Base-by-base conservation (phyloP, 2,797 vertebrate genomes). In the Lutjanus argentimaculatus region DNA sequence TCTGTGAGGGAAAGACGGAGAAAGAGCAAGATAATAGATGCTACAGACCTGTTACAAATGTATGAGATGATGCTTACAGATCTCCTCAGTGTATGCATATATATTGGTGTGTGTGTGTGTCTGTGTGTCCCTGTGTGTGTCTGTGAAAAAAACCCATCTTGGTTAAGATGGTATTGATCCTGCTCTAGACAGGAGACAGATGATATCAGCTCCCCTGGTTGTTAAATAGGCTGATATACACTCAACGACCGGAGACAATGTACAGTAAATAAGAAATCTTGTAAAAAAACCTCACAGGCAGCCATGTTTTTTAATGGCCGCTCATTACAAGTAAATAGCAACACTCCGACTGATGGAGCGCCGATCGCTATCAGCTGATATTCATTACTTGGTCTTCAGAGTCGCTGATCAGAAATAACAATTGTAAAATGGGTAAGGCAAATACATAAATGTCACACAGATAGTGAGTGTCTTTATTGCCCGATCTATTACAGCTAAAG, bases 121-220 rank as follows among this genome's bases (percentile, higher is more conserved):
- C 21, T 56, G 45, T 51, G 25, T 43, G 16, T 3, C 40, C n/a
- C 62, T 36, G 21, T 49, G 40, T 53, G 15, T 55, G 57, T 48
- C 48, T 63, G 25, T 67, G 58, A 19, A 52, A 79, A 82, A 85
- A 53, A 48, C 51, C 59, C 61, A 75, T 85, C 70, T 55, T 72
- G 53, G 74, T 77, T 76, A 61, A 90, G 84, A 80, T 61, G 78
- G 56, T 89, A 94, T 93, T 83, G 92, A 93, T 92, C 84, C 71
- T 8, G 19, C 57, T 22, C 43, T 21, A 72, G 83, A 86, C 74
- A 65, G 51, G 72, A 91, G 82, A 84, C 67, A 70, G 85, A 89
- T 74, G 77, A 90, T 87, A 82, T 79, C 82, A 61, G 79, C 64
- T 3, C 11, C 55, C 61, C 52, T 16, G 65, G 74, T 76, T 84